These are phyloP conservation scores for Turritopsis dohrnii DNA, from an alignment of 30 jellyfish, hydroid and myxozoan genomes.

Conservation along the genomic window DNA sequence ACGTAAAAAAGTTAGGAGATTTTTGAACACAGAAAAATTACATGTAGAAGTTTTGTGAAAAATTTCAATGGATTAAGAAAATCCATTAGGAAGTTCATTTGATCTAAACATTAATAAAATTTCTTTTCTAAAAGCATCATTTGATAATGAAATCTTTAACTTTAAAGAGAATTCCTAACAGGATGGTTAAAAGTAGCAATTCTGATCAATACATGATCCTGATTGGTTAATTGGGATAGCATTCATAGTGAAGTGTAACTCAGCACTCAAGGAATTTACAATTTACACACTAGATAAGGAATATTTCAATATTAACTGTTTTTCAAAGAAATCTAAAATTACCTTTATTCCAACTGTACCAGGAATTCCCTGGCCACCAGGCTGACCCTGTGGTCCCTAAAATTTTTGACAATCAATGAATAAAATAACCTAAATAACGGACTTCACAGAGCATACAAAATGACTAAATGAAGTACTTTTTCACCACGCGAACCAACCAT, in stretches of 20 bases:
- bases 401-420: background rate
- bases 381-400: constrained; percentile 2
- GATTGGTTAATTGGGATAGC: too few relatives aligned
- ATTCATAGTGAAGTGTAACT: too few relatives aligned
- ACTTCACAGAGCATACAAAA: background rate
- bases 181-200: background rate
- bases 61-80: too few relatives aligned
- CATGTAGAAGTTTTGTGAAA: too few relatives aligned
- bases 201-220: background rate
- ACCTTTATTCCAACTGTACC: constrained; percentile 15
- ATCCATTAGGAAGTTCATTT: too few relatives aligned
- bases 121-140: too few relatives aligned
- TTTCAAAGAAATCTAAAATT: background rate
- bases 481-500: constrained; percentile 8
- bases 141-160: too few relatives aligned
- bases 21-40: too few relatives aligned
- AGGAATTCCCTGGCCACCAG: constrained; percentile 8
- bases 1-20: too few relatives aligned
- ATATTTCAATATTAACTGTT: background rate
- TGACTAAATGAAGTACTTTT: background rate
- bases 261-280: too few relatives aligned
- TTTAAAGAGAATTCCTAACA: background rate
- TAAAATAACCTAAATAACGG: background rate
- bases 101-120: too few relatives aligned
- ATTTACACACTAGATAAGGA: too few relatives aligned